Evolutionary conservation across 92 coral and sea anemone genomes (phyloP), one percentile per base, ranked within the genome.

Genomic region (Phymanthus crucifer): DNA sequence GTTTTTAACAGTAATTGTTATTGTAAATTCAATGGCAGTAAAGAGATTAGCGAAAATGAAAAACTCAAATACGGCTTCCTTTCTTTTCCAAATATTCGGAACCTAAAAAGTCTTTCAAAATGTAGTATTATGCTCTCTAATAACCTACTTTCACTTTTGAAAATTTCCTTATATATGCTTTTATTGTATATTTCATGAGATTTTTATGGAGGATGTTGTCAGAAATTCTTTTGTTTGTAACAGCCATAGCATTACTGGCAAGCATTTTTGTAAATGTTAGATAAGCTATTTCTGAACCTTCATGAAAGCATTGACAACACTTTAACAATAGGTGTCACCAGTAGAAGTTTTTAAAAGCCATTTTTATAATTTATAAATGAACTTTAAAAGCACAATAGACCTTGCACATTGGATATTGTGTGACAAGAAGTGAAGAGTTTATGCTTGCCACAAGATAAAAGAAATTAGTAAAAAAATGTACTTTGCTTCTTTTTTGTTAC

Each of bases 41-140:
- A 61, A 29, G 34, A 10, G 68, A 61, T 61, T 24, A 61, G 68
- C 29, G 68, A 61, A 61, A 61, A 61, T 61, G 68, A 61, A 61
- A 61, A 61, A 29, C 14, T 29, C 36, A 61, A 27, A 57, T 57
- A 61, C 16, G 23, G 29, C 34, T 6, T 61, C 35, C 68, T 61
- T 29, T 61, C 34, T 61, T 61, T 27, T 29, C 34, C 68, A 24
- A 61, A 61, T 24, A 61, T 11, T 29, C 68, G 13, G 29, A 27
- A 61, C 68, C 32, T 24, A 61, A 61, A 24, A 61, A 27, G 29
- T 11, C 33, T 27, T 24, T 29, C 32, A 27, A 27, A 29, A 61
- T 13, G 8, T 27, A 7, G 16, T 61, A 26, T 61, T 7, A 27
- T 24, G 10, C 10, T 61, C 29, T 61, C 13, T n/a, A n/a, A n/a